Evolutionary conservation across 92 coral and sea anemone genomes (phyloP).

Genomic region (Epizoanthus rinbou): DNA sequence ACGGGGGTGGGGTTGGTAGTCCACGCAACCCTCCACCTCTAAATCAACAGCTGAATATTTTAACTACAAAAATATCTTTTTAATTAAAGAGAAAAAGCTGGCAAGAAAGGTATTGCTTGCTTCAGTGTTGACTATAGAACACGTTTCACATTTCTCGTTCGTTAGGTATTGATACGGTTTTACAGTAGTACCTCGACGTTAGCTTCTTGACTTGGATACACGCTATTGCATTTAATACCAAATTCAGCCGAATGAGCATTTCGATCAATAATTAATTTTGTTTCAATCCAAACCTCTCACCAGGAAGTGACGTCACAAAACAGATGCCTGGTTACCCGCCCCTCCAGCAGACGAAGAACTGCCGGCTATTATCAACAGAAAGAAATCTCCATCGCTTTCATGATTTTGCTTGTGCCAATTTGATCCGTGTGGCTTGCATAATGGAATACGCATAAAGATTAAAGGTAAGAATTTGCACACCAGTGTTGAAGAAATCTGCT

Average conservation of each 20-base stretch:
- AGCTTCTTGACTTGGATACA: too few species aligned
- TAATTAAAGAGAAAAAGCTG: too few species aligned
- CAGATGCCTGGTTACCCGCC: neutral
- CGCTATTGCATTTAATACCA: neutral
- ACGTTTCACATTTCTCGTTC: too few species aligned
- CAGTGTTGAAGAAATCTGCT: neutral
- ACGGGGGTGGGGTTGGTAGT: too few species aligned
- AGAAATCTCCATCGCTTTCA: neutral
- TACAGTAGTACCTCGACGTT: too few species aligned
- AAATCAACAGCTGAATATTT: too few species aligned
- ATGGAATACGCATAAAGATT: conserved; percentile 1
- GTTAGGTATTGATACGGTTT: too few species aligned
- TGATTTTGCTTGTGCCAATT: neutral
- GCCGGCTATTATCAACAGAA: neutral
- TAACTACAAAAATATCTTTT: too few species aligned
- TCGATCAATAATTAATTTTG: conserved; percentile 8
- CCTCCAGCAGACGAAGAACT: neutral
- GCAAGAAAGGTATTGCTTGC: too few species aligned
- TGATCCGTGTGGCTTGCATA: neutral
- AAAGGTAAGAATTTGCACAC: neutral
- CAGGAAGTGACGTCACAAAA: conserved; percentile 34
- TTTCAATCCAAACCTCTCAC: neutral
- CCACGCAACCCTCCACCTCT: too few species aligned
- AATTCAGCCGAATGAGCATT: neutral
- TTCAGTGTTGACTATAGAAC: too few species aligned